A percentile compares a stretch with the other conserved stretches of the same genome.
Evolutionary conservation across 2,888 invertebrate genomes (phyloP).

Genomic region (Leptothorax acervorum): DNA sequence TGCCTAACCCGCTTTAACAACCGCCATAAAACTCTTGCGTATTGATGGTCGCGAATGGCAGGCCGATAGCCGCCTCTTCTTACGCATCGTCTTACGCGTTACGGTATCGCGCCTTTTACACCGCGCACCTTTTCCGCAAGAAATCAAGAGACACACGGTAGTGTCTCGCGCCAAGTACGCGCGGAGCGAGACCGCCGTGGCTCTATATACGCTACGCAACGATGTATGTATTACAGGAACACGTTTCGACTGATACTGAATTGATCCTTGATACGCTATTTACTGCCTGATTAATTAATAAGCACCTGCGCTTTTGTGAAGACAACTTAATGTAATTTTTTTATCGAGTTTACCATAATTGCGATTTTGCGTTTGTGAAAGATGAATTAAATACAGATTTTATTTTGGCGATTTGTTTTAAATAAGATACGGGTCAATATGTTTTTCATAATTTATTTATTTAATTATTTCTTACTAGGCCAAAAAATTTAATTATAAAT

Average conservation of each 20-base stretch:
- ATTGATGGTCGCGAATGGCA: constrained; percentile 1
- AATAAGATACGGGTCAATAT: background rate
- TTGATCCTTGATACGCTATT: background rate
- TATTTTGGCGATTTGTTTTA: background rate
- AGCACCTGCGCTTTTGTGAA: background rate
- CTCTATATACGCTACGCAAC: too few species aligned
- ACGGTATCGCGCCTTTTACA: background rate
- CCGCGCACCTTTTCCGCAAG: background rate
- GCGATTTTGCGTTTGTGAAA: background rate
- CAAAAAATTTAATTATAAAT: background rate
- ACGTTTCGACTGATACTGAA: background rate
- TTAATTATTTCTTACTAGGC: background rate
- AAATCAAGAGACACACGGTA: background rate
- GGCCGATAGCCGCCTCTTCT: background rate
- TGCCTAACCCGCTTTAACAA: constrained; percentile 10
- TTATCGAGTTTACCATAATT: background rate
- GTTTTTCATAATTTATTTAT: background rate
- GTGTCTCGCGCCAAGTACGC: too few species aligned
- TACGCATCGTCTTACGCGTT: background rate
- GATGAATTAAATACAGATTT: background rate
- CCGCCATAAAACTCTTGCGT: background rate
- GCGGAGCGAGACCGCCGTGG: too few species aligned
- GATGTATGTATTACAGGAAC: background rate
- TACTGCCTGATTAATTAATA: background rate
- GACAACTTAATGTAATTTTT: background rate